Percentiles rank a stretch among this genome's conserved stretches.
These are phyloP conservation scores for Subanguina moxae DNA, from an alignment of 1,140 invertebrate genomes.

Conservation along the genomic window DNA sequence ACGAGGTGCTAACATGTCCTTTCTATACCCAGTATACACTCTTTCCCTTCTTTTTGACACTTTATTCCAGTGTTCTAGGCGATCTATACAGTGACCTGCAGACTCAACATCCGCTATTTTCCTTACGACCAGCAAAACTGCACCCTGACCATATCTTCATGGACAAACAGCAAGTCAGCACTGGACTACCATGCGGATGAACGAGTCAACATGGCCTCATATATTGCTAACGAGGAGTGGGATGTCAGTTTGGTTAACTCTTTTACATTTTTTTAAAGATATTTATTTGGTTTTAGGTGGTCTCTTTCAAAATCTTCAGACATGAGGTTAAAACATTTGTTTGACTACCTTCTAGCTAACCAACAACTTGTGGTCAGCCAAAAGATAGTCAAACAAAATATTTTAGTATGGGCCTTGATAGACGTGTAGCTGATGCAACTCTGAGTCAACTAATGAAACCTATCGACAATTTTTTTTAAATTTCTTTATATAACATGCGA, in stretches of 20 bases:
- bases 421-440: no score
- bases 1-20: constrained; percentile 50
- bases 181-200: constrained; percentile 55
- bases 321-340: constrained; percentile 44
- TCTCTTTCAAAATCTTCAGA: constrained; percentile 53
- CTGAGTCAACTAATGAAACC: no score
- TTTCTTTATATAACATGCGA: no score
- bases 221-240: constrained; percentile 58
- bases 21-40: constrained; percentile 47
- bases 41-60: background rate
- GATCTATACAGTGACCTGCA: constrained; percentile 40
- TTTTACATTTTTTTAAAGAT: constrained; percentile 6
- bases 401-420: no score
- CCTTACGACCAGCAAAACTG: constrained; percentile 59
- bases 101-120: constrained; percentile 57
- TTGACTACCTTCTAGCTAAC: no score
- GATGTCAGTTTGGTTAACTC: constrained; percentile 20
- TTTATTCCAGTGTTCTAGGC: background rate
- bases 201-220: constrained; percentile 52
- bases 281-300: constrained; percentile 13
- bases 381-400: no score
- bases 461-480: no score
- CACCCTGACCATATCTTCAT: constrained; percentile 55
- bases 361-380: background rate
- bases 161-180: constrained; percentile 56